Evolutionary conservation across 1,140 invertebrate species (phyloP), one percentile per base, ranked within the genome.

Genomic region (Platyura marginata): DNA sequence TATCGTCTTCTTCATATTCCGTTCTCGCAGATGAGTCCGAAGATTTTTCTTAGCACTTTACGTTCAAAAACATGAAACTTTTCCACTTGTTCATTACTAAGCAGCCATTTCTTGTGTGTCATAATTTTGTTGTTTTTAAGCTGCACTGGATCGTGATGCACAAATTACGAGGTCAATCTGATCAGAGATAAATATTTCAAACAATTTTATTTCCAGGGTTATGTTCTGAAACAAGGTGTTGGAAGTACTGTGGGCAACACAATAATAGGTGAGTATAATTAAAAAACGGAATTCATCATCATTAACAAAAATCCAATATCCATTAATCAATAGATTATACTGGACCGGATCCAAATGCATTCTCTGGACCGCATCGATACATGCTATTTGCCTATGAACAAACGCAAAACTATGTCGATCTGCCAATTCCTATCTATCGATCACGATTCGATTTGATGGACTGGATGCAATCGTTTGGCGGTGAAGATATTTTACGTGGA

Each of bases 391-490:
- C 11, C 2, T 38, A 38, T 13, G 36, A 20, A 18, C 36, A 38
- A 38, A 5, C 18, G 36, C 10, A 38, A 11, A n/a, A 21, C 36
- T n/a, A 38, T 18, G 19, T 38, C 3, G 16, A 18, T 4, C 15
- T 21, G 3, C 36, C 36, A 3, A 10, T 18, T 4, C 36, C 36
- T 5, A 10, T 11, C 5, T 18, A 2, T 18, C 36, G 36, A 3
- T 10, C 36, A 38, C n/a, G 18, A 18, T 38, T 38, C 11, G 36
- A 20, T 38, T 18, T 18, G 11, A 38, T 38, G 4, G n/a, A n/a
- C 3, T 38, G 36, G 36, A 20, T 38, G 20, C 10, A 38, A 8
- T 38, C 36, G 36, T 38, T 38, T 38, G 36, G 36, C 36, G 36
- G 36, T 18, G 36, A 38, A 38, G 16, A 18, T 11, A 18, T 18